phyloP scores from a whole-genome alignment of 2,888 invertebrate genomes.

The Protophormia terraenovae region DNA sequence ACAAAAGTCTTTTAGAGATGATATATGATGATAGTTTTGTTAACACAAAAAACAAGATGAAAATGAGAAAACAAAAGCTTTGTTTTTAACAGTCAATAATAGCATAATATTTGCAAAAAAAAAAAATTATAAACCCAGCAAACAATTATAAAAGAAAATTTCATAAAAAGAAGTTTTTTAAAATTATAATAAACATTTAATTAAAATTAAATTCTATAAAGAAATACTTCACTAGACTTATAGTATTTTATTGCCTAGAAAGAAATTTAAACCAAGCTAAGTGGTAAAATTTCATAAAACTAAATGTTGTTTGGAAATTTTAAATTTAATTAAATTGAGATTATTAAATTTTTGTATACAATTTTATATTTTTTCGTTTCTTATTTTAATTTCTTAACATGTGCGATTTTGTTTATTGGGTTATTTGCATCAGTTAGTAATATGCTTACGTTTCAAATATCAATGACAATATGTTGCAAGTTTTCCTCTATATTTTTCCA shows the following conservation, averaged over 20 bases:
- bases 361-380: background rate
- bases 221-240: no score
- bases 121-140: background rate
- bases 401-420: background rate
- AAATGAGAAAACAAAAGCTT: background rate
- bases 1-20: conserved; percentile 27
- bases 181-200: background rate
- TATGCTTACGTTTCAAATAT: background rate
- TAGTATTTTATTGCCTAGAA: no score
- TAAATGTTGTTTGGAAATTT: no score
- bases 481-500: background rate
- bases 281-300: no score
- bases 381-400: no score
- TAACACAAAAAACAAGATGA: background rate
- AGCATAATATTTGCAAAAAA: background rate
- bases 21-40: conserved; percentile 53
- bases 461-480: background rate
- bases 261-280: no score
- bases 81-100: background rate
- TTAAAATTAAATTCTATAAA: no score
- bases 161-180: background rate
- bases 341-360: background rate
- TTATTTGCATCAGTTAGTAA: background rate
- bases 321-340: no score
- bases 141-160: background rate